These are phyloP conservation scores for Zoanthus sociatus DNA, from an alignment of 92 coral and sea anemone genomes.

Conservation along the genomic window DNA sequence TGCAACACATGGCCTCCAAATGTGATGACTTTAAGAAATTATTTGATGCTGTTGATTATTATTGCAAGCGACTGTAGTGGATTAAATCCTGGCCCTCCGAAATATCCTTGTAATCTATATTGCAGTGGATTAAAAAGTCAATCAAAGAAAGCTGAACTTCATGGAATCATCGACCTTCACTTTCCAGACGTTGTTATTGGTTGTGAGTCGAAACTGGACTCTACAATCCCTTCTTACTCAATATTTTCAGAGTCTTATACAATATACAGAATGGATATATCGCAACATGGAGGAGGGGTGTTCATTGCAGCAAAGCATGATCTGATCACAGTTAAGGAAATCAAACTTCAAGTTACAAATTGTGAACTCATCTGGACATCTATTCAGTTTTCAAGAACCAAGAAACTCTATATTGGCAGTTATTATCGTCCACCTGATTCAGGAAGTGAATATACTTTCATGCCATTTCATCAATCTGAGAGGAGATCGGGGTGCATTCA, in stretches of 20 bases:
- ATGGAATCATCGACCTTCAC: neutral
- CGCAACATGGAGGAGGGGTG: neutral
- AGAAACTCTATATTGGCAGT: too few species aligned
- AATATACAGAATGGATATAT: neutral
- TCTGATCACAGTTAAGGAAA: too few species aligned
- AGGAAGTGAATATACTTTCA: too few species aligned
- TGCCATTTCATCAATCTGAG: too few species aligned
- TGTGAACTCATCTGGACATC: too few species aligned
- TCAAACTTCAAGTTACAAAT: too few species aligned
- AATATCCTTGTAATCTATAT: neutral
- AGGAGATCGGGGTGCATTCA: too few species aligned
- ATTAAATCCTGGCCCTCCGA: neutral
- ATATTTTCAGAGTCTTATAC: neutral
- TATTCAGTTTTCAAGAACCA: too few species aligned
- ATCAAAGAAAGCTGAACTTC: neutral
- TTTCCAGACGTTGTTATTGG: neutral
- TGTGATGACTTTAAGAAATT: neutral
- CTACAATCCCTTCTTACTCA: neutral
- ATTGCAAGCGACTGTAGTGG: neutral
- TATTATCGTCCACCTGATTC: too few species aligned
- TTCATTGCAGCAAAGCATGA: neutral
- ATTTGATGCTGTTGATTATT: constrained; percentile 2
- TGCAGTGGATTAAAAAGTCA: neutral
- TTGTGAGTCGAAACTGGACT: constrained; percentile 13
- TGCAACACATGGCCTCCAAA: neutral